Evolutionary conservation across 2,113 vertebrate species (phyloP).

Genomic region (Tragelaphus scriptus): DNA sequence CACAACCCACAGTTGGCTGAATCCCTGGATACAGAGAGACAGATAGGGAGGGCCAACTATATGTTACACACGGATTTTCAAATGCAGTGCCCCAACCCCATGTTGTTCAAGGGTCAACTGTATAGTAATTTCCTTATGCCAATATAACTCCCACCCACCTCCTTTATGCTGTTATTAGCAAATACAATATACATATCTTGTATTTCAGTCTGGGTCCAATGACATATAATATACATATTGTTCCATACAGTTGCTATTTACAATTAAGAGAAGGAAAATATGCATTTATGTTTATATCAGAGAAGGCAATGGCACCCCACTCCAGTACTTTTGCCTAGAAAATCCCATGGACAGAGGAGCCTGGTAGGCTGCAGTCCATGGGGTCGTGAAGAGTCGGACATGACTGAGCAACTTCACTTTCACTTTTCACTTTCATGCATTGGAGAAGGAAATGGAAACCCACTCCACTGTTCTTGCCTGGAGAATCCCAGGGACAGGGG

Average conservation of each 20-base stretch:
- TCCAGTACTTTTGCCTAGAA: too few species aligned
- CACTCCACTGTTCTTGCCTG: too few species aligned
- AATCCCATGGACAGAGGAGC: too few species aligned
- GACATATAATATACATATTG: not conserved
- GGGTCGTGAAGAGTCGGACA: too few species aligned
- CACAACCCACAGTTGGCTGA: not conserved
- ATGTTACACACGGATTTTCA: not conserved
- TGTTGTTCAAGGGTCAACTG: not conserved
- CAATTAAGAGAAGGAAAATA: not conserved
- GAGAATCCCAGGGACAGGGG: too few species aligned
- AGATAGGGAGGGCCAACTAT: not conserved
- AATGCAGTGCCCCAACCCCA: not conserved
- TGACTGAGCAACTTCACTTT: too few species aligned
- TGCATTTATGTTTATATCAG: not conserved
- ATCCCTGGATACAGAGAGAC: not conserved
- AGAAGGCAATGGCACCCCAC: too few species aligned
- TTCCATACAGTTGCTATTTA: not conserved
- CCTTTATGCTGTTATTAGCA: not conserved
- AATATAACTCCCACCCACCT: not conserved
- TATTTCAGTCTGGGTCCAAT: not conserved
- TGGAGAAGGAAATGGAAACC: too few species aligned
- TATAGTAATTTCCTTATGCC: not conserved
- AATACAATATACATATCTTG: not conserved
- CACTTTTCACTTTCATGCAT: too few species aligned
- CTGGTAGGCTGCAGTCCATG: too few species aligned